Conservation (phyloP, 2,113 vertebrate species). For the Tylochromis polylepis region DNA sequence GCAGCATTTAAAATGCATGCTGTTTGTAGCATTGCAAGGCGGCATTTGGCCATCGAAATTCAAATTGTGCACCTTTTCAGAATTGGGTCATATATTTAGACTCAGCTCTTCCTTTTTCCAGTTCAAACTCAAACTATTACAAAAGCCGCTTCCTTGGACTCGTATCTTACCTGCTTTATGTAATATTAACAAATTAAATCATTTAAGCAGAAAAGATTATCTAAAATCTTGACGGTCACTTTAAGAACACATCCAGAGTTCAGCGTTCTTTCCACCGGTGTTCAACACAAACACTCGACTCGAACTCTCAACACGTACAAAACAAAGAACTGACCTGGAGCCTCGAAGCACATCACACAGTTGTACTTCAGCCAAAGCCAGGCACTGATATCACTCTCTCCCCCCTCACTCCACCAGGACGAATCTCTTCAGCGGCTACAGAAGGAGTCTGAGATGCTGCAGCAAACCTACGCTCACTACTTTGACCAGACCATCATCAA, state of each 20-base stretch:
- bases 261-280: background rate
- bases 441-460: conserved; percentile 97
- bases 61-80: too few species aligned
- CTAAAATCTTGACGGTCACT: background rate
- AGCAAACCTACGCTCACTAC: conserved; percentile 98
- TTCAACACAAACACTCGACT: too few species aligned
- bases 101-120: background rate
- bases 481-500: conserved; percentile 99
- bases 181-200: background rate
- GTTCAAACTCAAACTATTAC: background rate
- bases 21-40: too few species aligned
- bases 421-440: conserved; percentile 97
- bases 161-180: background rate
- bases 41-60: too few species aligned
- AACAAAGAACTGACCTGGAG: background rate
- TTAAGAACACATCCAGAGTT: background rate
- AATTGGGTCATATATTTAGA: fast-evolving
- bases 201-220: background rate
- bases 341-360: background rate
- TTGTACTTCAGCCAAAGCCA: background rate
- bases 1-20: too few species aligned
- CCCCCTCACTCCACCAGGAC: conserved; percentile 69
- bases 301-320: too few species aligned
- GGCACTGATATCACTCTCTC: background rate
- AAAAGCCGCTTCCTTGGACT: background rate